Percentiles rank a stretch among this genome's conserved stretches.
phyloP scores from a whole-genome alignment of 2,113 vertebrate species.

The Chionis minor region DNA sequence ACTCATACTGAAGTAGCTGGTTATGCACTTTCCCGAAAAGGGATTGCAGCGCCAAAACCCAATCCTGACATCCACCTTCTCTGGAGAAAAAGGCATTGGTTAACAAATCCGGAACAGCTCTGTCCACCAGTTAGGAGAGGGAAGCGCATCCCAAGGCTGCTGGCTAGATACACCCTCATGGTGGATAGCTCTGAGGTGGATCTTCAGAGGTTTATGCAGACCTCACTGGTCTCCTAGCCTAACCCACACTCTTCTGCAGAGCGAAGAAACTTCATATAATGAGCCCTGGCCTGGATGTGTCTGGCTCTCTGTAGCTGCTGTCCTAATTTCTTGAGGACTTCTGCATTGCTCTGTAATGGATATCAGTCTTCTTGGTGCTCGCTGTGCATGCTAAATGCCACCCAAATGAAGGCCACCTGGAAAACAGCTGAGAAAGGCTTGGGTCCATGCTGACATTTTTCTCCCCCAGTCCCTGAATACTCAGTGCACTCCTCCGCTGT shows the following conservation, averaged over 20 bases:
- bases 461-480: background rate
- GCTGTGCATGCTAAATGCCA: background rate
- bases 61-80: background rate
- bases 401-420: background rate
- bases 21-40: background rate
- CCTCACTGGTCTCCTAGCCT: background rate
- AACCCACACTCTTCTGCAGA: background rate
- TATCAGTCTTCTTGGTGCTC: background rate
- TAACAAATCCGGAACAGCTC: background rate
- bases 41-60: background rate
- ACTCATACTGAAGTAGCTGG: background rate
- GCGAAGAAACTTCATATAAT: background rate
- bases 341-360: background rate
- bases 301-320: background rate
- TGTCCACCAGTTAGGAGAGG: background rate
- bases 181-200: background rate
- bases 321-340: background rate
- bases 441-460: background rate
- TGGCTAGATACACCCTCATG: background rate
- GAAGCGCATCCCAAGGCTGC: background rate
- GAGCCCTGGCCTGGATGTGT: background rate
- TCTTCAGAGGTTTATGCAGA: background rate
- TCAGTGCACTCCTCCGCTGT: background rate
- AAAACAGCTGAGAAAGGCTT: background rate
- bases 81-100: background rate